Conservation (phyloP, 2,113 vertebrate species). For the Heterotilapia buettikoferi region DNA sequence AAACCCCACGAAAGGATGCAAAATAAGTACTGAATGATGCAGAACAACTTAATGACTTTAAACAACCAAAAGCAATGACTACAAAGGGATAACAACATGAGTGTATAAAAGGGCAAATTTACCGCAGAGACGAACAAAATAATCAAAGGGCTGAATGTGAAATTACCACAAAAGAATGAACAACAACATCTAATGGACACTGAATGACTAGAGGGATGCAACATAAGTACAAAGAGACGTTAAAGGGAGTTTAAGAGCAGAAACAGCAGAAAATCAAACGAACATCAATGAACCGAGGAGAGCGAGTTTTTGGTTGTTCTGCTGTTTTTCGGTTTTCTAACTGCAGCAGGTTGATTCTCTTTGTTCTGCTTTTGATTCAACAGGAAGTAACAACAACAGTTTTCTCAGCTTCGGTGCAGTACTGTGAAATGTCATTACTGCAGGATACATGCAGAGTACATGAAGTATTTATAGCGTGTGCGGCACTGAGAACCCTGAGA, state of each 20-base stretch:
- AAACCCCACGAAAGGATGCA: fast-evolving
- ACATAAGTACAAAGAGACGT: neutral
- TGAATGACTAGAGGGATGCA: neutral
- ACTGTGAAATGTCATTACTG: neutral
- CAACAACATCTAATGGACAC: neutral
- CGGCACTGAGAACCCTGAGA: neutral
- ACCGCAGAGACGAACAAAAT: fast-evolving
- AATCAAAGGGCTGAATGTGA: neutral
- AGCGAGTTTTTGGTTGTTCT: neutral
- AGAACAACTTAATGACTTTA: neutral
- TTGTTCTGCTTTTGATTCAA: neutral
- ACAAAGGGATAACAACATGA: neutral
- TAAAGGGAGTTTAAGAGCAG: neutral
- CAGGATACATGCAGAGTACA: neutral
- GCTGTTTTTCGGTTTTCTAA: neutral
- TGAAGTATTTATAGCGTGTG: neutral
- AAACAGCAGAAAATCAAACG: neutral
- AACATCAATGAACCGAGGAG: fast-evolving
- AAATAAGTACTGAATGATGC: neutral
- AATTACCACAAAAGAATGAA: neutral
- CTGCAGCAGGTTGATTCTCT: neutral
- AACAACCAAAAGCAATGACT: neutral
- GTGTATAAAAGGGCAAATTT: fast-evolving
- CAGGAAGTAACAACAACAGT: neutral
- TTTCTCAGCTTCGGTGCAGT: fast-evolving